These are phyloP conservation scores for Pemphigus obesinymphae DNA, from an alignment of 1,140 invertebrate genomes.

Conservation along the genomic window DNA sequence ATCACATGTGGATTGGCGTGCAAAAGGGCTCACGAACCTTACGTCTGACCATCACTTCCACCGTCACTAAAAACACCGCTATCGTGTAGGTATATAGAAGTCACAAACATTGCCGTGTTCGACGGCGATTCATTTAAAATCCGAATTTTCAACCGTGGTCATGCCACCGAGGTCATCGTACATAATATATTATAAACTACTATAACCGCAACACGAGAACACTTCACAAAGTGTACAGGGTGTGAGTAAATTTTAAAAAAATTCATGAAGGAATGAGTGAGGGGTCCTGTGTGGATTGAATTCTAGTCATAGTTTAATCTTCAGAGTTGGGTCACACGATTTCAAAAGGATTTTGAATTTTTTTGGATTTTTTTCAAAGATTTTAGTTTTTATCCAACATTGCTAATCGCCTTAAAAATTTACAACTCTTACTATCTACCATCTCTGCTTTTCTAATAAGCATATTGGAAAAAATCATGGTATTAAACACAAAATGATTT, in stretches of 20 bases:
- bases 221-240: neutral
- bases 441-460: too few species aligned
- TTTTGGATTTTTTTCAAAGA: too few species aligned
- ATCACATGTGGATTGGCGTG: neutral
- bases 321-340: too few species aligned
- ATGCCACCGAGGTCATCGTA: neutral
- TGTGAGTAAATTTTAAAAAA: neutral
- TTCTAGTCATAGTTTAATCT: too few species aligned
- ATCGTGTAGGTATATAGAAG: too few species aligned
- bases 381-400: too few species aligned
- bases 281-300: too few species aligned
- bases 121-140: neutral
- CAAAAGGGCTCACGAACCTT: neutral
- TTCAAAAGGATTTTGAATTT: too few species aligned
- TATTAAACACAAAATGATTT: too few species aligned
- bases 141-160: neutral
- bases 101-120: neutral
- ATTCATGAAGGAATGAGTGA: neutral
- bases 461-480: too few species aligned
- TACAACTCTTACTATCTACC: too few species aligned
- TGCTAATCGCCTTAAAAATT: too few species aligned
- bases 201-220: neutral
- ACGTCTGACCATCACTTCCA: neutral
- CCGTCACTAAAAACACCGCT: neutral
- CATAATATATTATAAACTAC: neutral